Conservation (phyloP, 2,797 vertebrate species). For the Alfaro cultratus region DNA sequence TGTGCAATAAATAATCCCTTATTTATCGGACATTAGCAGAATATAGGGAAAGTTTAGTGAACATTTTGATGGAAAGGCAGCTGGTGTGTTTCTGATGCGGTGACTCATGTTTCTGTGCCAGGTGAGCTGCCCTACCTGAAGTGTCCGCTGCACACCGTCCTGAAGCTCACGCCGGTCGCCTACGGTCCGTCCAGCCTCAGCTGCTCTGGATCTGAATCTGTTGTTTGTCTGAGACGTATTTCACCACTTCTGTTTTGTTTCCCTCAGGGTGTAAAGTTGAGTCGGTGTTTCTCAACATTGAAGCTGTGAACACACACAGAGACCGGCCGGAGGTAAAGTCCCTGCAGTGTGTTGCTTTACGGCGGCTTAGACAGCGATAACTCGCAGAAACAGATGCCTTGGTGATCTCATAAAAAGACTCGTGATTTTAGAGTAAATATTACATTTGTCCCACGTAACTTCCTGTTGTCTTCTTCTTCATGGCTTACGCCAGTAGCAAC, state of each 20-base stretch:
- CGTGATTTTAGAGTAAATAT: neutral
- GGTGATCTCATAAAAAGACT: neutral
- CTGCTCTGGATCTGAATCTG: neutral
- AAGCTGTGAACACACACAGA: slow-evolving; percentile 85
- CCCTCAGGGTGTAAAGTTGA: slow-evolving; percentile 83
- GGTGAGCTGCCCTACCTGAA: slow-evolving; percentile 87
- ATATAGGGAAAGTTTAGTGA: too few species aligned
- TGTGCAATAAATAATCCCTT: too few species aligned
- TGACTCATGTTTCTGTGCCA: slow-evolving; percentile 34
- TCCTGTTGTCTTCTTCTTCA: too few species aligned
- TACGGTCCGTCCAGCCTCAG: slow-evolving; percentile 68
- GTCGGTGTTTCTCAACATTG: slow-evolving; percentile 80
- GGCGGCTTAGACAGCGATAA: too few species aligned
- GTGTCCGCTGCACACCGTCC: slow-evolving; percentile 86
- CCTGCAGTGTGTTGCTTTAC: neutral
- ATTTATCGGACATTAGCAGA: too few species aligned
- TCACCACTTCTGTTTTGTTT: neutral
- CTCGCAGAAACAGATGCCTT: neutral
- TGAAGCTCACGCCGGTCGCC: slow-evolving; percentile 88
- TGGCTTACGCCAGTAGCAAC: too few species aligned
- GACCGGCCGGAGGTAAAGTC: slow-evolving; percentile 75
- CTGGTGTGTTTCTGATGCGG: neutral
- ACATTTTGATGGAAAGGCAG: too few species aligned
- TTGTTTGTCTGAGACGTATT: neutral
- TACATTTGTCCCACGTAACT: neutral